These are phyloP conservation scores for Blastobasis lacticolella DNA, from an alignment of 2,888 invertebrate species.

Conservation along the genomic window DNA sequence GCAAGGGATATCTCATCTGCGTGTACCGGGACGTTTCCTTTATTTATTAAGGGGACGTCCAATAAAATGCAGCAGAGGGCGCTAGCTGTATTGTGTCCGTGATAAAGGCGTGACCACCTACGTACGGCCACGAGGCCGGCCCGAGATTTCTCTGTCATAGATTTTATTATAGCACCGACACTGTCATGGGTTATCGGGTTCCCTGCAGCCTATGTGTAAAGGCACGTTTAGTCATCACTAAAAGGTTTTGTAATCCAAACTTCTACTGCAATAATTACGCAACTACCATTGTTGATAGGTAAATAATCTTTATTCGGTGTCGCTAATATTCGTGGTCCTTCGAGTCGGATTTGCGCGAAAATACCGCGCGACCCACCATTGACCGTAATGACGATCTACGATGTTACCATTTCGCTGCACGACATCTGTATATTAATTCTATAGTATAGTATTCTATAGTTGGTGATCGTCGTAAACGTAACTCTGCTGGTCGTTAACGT, in stretches of 20 bases:
- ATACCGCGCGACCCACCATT: too few relatives aligned
- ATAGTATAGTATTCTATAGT: background rate
- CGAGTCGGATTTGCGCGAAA: too few relatives aligned
- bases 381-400: background rate
- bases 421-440: constrained; percentile 5
- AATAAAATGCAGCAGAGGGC: constrained; percentile 45
- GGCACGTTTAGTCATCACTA: background rate
- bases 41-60: constrained; percentile 52
- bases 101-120: constrained; percentile 66
- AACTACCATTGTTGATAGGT: background rate
- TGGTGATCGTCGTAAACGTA: constrained; percentile 24
- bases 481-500: constrained; percentile 25
- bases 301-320: background rate
- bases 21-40: constrained; percentile 24
- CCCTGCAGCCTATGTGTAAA: constrained; percentile 16
- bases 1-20: constrained; percentile 4
- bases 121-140: constrained; percentile 27
- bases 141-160: constrained; percentile 36
- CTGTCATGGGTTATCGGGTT: constrained; percentile 26
- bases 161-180: constrained; percentile 35
- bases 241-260: background rate
- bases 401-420: background rate
- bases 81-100: constrained; percentile 42
- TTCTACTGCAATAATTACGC: background rate
- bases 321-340: too few relatives aligned